Evolutionary conservation across 2,113 vertebrate species (phyloP).

Genomic region (Uria lomvia): DNA sequence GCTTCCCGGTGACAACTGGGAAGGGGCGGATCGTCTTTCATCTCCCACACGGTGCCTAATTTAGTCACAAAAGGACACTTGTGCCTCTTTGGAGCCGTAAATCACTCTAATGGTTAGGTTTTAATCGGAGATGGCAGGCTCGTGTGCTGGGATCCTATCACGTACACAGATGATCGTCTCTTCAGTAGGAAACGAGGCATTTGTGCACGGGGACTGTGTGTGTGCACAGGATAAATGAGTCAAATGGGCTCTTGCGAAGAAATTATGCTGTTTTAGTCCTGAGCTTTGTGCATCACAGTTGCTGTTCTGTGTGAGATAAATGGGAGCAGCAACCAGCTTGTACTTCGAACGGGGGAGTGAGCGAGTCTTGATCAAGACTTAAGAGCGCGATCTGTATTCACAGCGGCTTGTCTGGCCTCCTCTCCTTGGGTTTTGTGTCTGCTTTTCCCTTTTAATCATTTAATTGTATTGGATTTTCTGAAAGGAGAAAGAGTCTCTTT

Average conservation of each 20-base stretch:
- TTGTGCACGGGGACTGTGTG: fast-evolving
- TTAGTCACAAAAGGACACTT: not conserved
- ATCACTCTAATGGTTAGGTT: not conserved
- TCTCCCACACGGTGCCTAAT: not conserved
- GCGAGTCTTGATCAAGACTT: not conserved
- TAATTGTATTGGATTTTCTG: not conserved
- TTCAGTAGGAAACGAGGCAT: not conserved
- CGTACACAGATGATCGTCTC: not conserved
- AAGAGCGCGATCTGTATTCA: not conserved
- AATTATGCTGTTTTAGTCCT: fast-evolving
- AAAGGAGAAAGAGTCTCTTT: not conserved
- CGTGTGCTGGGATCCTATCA: not conserved
- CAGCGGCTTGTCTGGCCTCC: not conserved
- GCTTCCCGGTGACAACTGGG: not conserved
- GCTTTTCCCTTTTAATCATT: not conserved
- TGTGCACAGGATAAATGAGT: not conserved
- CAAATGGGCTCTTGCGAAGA: not conserved
- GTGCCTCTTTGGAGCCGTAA: not conserved
- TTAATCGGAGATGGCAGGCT: not conserved
- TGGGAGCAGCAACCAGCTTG: not conserved
- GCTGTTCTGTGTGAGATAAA: not conserved
- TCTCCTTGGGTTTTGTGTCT: not conserved
- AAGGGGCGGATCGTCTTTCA: not conserved
- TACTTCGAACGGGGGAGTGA: fast-evolving
- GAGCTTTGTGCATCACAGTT: not conserved